phyloP scores from a whole-genome alignment of 1,140 invertebrate species.

The Tyrophagus putrescentiae region DNA sequence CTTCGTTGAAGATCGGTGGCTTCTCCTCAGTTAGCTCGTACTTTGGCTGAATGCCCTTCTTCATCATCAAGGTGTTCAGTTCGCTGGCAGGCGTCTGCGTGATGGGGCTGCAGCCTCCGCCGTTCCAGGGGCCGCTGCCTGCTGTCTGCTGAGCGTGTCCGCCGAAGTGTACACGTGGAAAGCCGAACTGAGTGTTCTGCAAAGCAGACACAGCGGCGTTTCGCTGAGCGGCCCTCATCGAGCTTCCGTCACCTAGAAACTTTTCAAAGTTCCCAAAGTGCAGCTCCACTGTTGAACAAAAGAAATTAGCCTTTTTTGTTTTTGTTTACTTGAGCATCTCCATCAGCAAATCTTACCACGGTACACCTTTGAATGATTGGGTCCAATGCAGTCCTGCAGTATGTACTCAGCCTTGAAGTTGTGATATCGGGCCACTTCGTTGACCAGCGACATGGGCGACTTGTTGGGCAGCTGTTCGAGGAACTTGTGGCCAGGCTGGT shows the following conservation, averaged over 20 bases:
- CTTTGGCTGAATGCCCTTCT: slow-evolving; percentile 1
- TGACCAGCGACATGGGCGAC: not conserved
- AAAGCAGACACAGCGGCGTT: slow-evolving; percentile 1
- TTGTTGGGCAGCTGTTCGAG: not conserved
- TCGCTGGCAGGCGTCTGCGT: not conserved
- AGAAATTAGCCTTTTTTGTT: not conserved
- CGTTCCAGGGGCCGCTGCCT: not conserved
- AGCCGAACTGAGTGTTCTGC: not conserved
- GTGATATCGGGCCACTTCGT: not conserved
- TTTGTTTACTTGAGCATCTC: not conserved
- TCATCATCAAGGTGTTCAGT: not conserved
- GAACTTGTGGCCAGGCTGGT: not conserved
- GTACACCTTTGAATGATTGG: slow-evolving; percentile 3
- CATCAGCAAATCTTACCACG: not conserved
- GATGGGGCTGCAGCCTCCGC: too few relatives aligned
- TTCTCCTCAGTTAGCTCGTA: not conserved
- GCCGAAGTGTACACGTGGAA: not conserved
- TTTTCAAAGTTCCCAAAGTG: not conserved
- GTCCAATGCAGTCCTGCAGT: not conserved
- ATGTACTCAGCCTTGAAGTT: slow-evolving; percentile 3
- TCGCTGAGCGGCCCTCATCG: slow-evolving; percentile 8
- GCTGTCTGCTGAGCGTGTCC: not conserved
- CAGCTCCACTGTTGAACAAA: not conserved
- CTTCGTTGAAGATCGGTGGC: too few relatives aligned
- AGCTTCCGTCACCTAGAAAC: slow-evolving; percentile 1